phyloP scores from a whole-genome alignment of 2,888 invertebrate genomes.

The Macrosoma leucophasiata region DNA sequence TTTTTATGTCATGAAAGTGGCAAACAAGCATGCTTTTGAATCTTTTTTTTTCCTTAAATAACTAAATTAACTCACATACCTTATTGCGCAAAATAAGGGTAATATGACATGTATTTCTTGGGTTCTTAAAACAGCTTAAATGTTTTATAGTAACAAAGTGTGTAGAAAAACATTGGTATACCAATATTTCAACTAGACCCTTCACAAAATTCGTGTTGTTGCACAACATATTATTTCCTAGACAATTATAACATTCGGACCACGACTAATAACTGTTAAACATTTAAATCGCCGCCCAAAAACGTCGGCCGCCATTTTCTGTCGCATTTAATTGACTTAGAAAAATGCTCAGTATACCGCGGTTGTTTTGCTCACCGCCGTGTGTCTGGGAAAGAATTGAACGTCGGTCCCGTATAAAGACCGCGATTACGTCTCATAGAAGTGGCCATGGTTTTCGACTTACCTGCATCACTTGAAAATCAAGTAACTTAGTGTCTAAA shows the following conservation, averaged over 20 bases:
- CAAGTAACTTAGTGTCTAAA: slow-evolving; percentile 13
- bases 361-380: slow-evolving; percentile 32
- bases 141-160: too few species aligned
- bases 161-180: slow-evolving; percentile 12
- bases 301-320: slow-evolving; percentile 44
- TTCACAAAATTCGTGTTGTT: slow-evolving; percentile 7
- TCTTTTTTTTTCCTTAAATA: too few species aligned
- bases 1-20: too few species aligned
- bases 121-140: too few species aligned
- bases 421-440: not conserved
- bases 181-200: slow-evolving; percentile 2
- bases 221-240: too few species aligned
- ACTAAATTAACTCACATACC: too few species aligned
- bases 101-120: too few species aligned
- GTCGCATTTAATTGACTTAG: slow-evolving; percentile 62
- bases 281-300: slow-evolving; percentile 40
- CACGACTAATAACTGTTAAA: slow-evolving; percentile 47
- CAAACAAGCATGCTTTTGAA: too few species aligned
- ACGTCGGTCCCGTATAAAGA: slow-evolving; percentile 46
- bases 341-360: slow-evolving; percentile 40
- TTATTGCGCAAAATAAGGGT: too few species aligned
- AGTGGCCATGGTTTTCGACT: not conserved
- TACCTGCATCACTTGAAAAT: slow-evolving; percentile 1
- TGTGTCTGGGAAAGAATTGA: slow-evolving; percentile 30
- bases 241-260: slow-evolving; percentile 19